Base-by-base conservation (phyloP, 1,140 invertebrate species). In the Drosophila nebulosa region DNA sequence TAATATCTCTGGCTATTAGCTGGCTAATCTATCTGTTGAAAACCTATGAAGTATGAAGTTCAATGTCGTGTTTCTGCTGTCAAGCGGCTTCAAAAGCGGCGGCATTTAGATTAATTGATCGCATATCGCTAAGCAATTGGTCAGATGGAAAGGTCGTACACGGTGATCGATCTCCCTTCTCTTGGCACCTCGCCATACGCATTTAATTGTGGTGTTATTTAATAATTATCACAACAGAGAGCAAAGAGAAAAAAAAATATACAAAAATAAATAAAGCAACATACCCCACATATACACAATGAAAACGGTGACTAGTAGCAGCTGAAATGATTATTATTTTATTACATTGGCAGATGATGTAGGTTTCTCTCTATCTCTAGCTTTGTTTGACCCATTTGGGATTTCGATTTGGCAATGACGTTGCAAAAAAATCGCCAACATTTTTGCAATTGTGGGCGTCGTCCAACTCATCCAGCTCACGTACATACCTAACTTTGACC, bases 181-280 rank as follows among this genome's bases (percentile, higher is more conserved):
- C 58, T 64, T 71, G 70, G 62, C 70, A 53, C 53, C 64, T 59
- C 51, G 36, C 18, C 21, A 10, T 7, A 50, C 35, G 39, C 51
- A 42, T 63, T 64, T 80, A 86, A 85, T 86, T 62, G 73, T 69
- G 81, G 73, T 70, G 16, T 58, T 56, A 85, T 84, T 84, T 86
- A 79, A 80, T 80, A 86, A 86, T 80, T 80, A 80, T 70, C 55
- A 63, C 39, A 46, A 21, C 39, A 21, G 4, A 21, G 16, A 51
- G n/a, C n/a, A n/a, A 30, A 58, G 32, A 27, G 30, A 30, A 46
- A 42, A 60, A 26, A 21, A 21, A 51, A 24, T 30, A 30, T 9
- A 30, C 7, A 51, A 51, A 24, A 10, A 51, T 18, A 18, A 24
- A 21, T 22, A 69, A 4, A 63, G 36, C 59, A 26, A 16, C 18